These are phyloP conservation scores for Elgaria multicarinata DNA, from an alignment of 2,113 vertebrate species.

Conservation along the genomic window DNA sequence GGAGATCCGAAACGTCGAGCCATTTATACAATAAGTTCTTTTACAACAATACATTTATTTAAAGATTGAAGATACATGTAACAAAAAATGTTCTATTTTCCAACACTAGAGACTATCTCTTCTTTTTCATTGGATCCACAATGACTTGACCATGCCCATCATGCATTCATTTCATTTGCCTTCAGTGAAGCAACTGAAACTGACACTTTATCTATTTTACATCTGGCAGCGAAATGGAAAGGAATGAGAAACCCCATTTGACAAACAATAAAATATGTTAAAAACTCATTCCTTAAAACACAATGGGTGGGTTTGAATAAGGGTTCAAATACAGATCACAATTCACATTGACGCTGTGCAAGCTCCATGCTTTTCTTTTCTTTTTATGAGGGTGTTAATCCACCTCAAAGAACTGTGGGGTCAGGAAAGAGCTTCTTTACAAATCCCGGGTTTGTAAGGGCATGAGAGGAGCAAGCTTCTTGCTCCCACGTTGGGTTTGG, in stretches of 20 bases:
- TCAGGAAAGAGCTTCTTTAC: neutral
- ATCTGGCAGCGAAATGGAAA: constrained; percentile 32
- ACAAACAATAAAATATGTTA: constrained; percentile 40
- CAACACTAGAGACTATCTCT: no score
- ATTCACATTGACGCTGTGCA: neutral
- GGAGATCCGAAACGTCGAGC: no score
- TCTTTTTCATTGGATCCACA: no score
- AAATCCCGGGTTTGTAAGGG: neutral
- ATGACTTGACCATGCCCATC: neutral
- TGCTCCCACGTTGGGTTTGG: no score
- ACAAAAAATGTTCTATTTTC: no score
- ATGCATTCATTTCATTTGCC: constrained; percentile 26
- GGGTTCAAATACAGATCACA: constrained; percentile 22
- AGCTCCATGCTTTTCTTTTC: neutral
- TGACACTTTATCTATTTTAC: neutral
- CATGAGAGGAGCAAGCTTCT: neutral
- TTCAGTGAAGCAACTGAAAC: neutral
- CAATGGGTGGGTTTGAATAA: neutral
- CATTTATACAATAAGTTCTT: no score
- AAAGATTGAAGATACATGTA: no score
- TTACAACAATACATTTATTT: no score
- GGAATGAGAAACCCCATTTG: constrained; percentile 11
- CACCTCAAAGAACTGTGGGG: neutral
- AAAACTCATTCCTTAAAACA: neutral
- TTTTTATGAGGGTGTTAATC: neutral